phyloP scores from a whole-genome alignment of 2,888 invertebrate genomes.

The Lasioglossum morio region DNA sequence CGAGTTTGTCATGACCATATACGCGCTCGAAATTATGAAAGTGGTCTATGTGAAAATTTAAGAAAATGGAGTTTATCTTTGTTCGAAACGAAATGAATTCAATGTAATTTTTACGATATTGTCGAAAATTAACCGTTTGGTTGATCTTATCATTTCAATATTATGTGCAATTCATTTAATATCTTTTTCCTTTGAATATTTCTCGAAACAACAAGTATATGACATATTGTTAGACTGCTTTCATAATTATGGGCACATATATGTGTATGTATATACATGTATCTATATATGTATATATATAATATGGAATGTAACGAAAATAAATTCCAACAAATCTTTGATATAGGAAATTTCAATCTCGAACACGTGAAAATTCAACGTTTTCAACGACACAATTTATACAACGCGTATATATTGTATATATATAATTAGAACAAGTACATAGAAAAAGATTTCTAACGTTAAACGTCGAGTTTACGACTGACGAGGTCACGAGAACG shows the following conservation, averaged over 20 bases:
- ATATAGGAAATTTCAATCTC: not conserved
- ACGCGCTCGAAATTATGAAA: no score
- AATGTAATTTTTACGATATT: no score
- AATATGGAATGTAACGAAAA: not conserved
- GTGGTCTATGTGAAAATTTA: no score
- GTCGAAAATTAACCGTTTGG: no score
- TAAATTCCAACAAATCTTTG: not conserved
- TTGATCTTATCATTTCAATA: no score
- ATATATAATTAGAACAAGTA: not conserved
- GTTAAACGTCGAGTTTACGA: not conserved
- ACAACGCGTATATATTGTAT: not conserved
- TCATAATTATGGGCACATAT: not conserved
- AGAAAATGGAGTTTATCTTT: no score
- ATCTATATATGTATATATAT: not conserved
- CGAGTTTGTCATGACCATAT: not conserved
- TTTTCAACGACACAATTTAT: not conserved
- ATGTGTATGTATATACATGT: not conserved
- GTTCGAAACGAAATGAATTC: no score
- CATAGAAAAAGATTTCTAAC: slow-evolving; percentile 1
- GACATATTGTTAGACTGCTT: no score
- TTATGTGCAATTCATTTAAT: no score
- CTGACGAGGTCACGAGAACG: not conserved
- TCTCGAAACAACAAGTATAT: no score
- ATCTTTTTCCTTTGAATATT: no score
- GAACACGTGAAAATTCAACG: not conserved